Conservation (phyloP, 2,888 invertebrate species). For the Drosophila fungiperda region DNA sequence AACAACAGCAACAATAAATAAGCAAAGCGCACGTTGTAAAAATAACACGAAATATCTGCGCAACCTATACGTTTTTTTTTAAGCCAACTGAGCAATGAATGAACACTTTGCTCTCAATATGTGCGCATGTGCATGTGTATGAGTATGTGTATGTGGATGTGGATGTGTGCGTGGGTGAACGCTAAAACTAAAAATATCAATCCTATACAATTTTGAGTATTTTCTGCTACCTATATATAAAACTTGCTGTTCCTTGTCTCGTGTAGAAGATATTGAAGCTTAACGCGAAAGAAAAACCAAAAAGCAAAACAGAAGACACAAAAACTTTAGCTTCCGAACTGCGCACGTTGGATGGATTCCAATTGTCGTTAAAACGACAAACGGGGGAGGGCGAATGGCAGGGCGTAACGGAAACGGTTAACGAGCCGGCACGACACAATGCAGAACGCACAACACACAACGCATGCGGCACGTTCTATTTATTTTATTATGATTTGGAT, state of each 20-base stretch:
- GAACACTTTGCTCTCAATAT: conserved; percentile 18
- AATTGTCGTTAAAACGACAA: conserved; percentile 17
- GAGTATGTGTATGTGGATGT: background rate
- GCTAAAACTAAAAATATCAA: conserved; percentile 59
- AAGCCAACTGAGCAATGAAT: conserved; percentile 60
- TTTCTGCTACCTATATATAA: conserved; percentile 35
- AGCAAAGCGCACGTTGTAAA: conserved; percentile 70
- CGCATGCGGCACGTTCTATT: conserved; percentile 12
- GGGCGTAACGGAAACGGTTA: conserved; percentile 54
- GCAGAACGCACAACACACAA: conserved; percentile 14
- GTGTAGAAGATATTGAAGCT: conserved; percentile 39
- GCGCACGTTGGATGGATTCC: conserved; percentile 33
- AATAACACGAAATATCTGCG: conserved; percentile 68
- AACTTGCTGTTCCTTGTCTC: conserved; percentile 10
- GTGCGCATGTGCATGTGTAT: background rate
- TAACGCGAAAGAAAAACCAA: conserved; percentile 23
- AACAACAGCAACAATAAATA: conserved; percentile 41
- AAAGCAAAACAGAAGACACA: background rate
- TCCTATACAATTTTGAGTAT: conserved; percentile 47
- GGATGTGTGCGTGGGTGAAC: conserved; percentile 14
- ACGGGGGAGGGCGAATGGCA: background rate
- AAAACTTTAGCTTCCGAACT: conserved; percentile 41
- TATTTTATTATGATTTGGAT: conserved; percentile 12
- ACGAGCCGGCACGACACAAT: conserved; percentile 49
- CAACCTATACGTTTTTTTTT: conserved; percentile 44